Percentiles rank a stretch among this genome's conserved stretches.
phyloP scores from a whole-genome alignment of 1,140 invertebrate species.

The Tetramorium alpestre region DNA sequence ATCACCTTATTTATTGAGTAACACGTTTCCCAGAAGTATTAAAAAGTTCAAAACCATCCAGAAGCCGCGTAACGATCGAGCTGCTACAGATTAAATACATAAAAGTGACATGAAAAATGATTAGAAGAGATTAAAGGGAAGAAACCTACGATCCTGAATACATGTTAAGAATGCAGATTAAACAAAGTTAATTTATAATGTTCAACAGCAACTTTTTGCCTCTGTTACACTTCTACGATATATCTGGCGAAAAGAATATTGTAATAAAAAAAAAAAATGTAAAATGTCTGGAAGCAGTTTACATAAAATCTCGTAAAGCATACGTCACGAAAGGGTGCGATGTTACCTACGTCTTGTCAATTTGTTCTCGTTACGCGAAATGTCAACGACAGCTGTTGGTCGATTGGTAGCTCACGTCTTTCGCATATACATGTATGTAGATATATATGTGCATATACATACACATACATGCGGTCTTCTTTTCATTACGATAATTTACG shows the following conservation, averaged over 20 bases:
- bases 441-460: neutral
- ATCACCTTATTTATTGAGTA: constrained; percentile 24
- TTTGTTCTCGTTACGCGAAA: constrained; percentile 54
- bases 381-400: constrained; percentile 57
- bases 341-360: constrained; percentile 52
- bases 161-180: neutral
- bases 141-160: neutral
- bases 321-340: constrained; percentile 15
- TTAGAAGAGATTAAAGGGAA: neutral
- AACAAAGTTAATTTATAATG: neutral
- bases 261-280: neutral
- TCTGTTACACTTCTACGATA: neutral
- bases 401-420: constrained; percentile 57
- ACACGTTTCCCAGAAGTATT: neutral
- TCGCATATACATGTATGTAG: neutral
- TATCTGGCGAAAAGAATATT: neutral
- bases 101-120: neutral
- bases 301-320: constrained; percentile 22
- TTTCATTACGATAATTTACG: constrained; percentile 62
- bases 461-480: constrained; percentile 13
- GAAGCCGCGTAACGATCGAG: neutral
- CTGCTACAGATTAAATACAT: neutral
- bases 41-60: neutral
- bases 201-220: neutral
- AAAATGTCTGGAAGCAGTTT: constrained; percentile 23